Evolutionary conservation across 2,888 invertebrate species (phyloP), one percentile per base, ranked within the genome.

Genomic region (Campaea margaritaria): DNA sequence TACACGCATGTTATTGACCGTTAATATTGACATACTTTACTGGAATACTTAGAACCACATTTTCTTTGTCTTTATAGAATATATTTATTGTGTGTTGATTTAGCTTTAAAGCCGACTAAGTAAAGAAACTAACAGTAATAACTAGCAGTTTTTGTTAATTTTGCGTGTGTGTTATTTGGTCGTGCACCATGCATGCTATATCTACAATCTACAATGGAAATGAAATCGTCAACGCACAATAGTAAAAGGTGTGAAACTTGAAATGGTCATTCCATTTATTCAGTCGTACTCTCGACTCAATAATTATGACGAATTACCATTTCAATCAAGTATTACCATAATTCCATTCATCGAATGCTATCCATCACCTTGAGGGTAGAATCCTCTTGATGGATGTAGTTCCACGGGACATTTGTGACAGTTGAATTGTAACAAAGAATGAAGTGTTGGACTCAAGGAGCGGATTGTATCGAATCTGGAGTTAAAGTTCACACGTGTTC

Each of bases 401-500:
- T 74, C 75, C 73, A 71, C 74, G 75, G 79, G 76, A 82, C 85
- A 86, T 91, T 91, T 89, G 89, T 88, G 89, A 89, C 90, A 89
- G 86, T 86, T 83, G 86, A 89, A 90, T 83, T 81, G 85, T 74
- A 77, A 68, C 73, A 54, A 45, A 54, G 74, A 78, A 87, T 82
- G 89, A 88, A 84, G 76, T 76, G 75, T 59, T 45, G 70, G 76
- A 75, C 78, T 71, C 72, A 62, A 72, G 73, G 72, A 77, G 76
- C 73, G 75, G 75, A 79, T 74, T 78, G 72, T 75, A 72, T 76
- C 72, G 72, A 74, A 83, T 83, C 14, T 45, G 54, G 75, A 83
- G 84, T 80, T 83, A 84, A 80, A 86, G 89, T 91, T 91, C 91
- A 91, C 91, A 90, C 90, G 87, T 89, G 89, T 83, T 77, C 69